Conservation (phyloP, 2,797 vertebrate genomes). For the Sylvilagus floridanus region DNA sequence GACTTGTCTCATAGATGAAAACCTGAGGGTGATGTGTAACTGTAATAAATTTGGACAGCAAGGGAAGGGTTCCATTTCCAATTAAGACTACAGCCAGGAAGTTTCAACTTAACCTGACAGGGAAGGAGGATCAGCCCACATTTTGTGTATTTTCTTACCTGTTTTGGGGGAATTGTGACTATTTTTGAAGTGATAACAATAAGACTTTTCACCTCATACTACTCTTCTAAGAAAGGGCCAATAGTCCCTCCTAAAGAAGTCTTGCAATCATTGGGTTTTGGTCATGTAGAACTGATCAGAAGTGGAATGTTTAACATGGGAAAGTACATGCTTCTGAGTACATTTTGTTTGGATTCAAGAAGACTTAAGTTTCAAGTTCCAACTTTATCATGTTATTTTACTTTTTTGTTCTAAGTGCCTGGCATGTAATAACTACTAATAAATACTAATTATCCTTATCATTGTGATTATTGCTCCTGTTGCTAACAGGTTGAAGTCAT, state of each 20-base stretch:
- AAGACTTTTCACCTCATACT: neutral
- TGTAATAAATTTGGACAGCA: slow-evolving; percentile 69
- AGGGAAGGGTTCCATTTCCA: slow-evolving; percentile 56
- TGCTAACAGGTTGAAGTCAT: neutral
- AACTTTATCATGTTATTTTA: neutral
- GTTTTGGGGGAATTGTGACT: neutral
- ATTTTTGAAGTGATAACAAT: neutral
- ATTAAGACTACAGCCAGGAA: slow-evolving; percentile 70
- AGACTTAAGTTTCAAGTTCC: neutral
- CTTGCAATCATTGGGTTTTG: neutral
- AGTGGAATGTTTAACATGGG: neutral
- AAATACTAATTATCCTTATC: neutral
- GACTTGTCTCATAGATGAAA: slow-evolving; percentile 70
- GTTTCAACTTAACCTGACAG: slow-evolving; percentile 36
- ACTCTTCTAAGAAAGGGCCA: neutral
- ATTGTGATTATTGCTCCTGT: neutral
- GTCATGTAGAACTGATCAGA: neutral
- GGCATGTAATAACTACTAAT: neutral
- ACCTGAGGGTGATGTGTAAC: slow-evolving; percentile 64
- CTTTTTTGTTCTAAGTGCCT: neutral
- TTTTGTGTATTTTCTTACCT: neutral
- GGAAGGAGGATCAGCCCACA: neutral
- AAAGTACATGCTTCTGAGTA: neutral
- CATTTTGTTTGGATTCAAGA: slow-evolving; percentile 41
- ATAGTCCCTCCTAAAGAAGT: neutral